Evolutionary conservation across 2,113 vertebrate genomes (phyloP).

Genomic region (Columbina picui): DNA sequence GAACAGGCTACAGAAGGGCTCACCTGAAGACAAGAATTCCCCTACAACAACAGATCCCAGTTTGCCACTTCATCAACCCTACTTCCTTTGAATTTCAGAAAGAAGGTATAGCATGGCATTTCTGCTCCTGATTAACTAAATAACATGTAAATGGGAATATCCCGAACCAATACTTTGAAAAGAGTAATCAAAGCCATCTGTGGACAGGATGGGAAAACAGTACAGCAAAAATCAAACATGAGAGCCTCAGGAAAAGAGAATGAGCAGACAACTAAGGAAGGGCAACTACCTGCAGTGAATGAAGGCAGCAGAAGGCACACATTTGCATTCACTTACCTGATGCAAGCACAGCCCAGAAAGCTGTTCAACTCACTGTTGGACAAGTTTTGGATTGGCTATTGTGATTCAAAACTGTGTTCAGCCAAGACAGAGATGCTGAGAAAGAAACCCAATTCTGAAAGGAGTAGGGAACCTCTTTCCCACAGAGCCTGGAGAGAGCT

Average conservation of each 20-base stretch:
- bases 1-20: background rate
- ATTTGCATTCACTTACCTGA: background rate
- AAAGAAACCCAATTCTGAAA: background rate
- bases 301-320: background rate
- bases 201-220: background rate
- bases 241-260: background rate
- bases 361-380: background rate
- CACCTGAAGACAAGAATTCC: background rate
- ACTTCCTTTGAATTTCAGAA: background rate
- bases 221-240: background rate
- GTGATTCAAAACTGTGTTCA: background rate
- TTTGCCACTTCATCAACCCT: background rate
- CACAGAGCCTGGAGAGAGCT: background rate
- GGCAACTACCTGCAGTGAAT: background rate
- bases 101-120: background rate
- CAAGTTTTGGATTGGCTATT: background rate
- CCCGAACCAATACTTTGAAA: background rate
- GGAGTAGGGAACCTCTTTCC: background rate
- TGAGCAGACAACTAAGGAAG: background rate
- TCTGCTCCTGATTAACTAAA: background rate
- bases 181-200: background rate
- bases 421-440: background rate
- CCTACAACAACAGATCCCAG: accelerated
- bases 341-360: background rate
- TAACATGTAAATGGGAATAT: background rate